Conservation (phyloP, 1,140 invertebrate genomes). For the Eriosoma lanigerum region DNA sequence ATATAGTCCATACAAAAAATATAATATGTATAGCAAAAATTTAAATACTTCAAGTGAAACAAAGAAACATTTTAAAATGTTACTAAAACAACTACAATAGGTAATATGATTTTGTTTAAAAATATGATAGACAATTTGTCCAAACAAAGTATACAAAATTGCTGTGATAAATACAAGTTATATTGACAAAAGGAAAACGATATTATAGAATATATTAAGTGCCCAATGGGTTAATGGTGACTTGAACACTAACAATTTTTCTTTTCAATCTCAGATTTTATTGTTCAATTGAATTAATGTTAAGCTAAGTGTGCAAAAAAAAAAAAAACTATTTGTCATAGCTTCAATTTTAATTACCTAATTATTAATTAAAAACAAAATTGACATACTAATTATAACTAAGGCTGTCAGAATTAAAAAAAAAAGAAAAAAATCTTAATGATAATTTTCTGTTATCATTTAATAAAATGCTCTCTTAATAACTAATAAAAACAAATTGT, state of each 20-base stretch:
- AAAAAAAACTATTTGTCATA: conserved; percentile 44
- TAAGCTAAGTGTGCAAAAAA: conserved; percentile 35
- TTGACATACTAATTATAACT: conserved; percentile 38
- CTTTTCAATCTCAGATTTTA: conserved; percentile 22
- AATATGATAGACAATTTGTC: conserved; percentile 30
- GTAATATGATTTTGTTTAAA: conserved; percentile 41
- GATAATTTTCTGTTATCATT: conserved; percentile 40
- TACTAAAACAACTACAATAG: conserved; percentile 41
- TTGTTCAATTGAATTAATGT: conserved; percentile 39
- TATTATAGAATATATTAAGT: conserved; percentile 42
- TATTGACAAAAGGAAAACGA: conserved; percentile 36
- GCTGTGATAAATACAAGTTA: conserved; percentile 36
- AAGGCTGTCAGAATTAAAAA: conserved; percentile 43
- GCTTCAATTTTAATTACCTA: conserved; percentile 10
- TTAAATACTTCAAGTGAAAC: conserved; percentile 46
- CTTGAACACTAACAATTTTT: conserved; percentile 23
- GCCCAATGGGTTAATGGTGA: conserved; percentile 32
- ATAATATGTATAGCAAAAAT: conserved; percentile 47
- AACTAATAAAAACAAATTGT: conserved; percentile 51
- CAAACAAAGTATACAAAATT: conserved; percentile 44
- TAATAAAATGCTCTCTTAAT: conserved; percentile 52
- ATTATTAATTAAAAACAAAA: conserved; percentile 44
- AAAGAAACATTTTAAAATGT: conserved; percentile 45
- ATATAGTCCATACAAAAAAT: conserved; percentile 51
- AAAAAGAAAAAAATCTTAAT: conserved; percentile 36